phyloP scores from a whole-genome alignment of 2,888 invertebrate genomes.

The Calameuta idolon region DNA sequence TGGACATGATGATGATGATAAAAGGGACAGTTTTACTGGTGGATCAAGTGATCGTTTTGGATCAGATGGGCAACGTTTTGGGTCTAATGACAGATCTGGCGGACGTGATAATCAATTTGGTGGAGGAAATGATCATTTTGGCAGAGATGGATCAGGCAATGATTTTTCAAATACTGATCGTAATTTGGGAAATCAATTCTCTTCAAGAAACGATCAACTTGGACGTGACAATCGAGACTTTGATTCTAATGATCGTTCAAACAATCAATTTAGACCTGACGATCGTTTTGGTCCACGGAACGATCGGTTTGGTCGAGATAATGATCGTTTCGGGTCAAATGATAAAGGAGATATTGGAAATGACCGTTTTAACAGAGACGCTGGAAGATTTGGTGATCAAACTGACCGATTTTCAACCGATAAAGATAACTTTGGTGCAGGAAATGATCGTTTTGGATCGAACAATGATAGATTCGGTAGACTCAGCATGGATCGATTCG shows the following conservation, averaged over 20 bases:
- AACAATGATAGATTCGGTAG: conserved; percentile 34
- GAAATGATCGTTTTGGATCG: conserved; percentile 18
- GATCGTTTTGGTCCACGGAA: conserved; percentile 31
- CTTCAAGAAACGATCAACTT: conserved; percentile 12
- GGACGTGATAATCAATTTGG: conserved; percentile 23
- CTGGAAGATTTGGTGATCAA: conserved; percentile 15
- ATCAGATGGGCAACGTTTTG: conserved; percentile 25
- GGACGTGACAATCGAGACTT: neutral
- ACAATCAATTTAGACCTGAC: conserved; percentile 25
- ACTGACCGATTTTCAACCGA: conserved; percentile 20
- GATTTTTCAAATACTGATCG: conserved; percentile 23
- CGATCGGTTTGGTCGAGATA: conserved; percentile 24
- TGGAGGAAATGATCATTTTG: conserved; percentile 25
- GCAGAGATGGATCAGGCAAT: conserved; percentile 26
- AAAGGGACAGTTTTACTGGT: conserved; percentile 11
- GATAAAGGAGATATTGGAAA: conserved; percentile 18
- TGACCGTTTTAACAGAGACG: conserved; percentile 26
- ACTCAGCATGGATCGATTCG: conserved; percentile 32
- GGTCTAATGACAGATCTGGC: conserved; percentile 1
- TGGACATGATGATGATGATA: conserved; percentile 9
- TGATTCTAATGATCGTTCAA: neutral
- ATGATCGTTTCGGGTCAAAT: conserved; percentile 20
- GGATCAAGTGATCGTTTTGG: conserved; percentile 2
- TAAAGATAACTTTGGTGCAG: conserved; percentile 9
- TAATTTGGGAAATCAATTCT: conserved; percentile 23